Evolutionary conservation across 1,140 invertebrate genomes (phyloP).

Genomic region (Cydia fagiglandana): DNA sequence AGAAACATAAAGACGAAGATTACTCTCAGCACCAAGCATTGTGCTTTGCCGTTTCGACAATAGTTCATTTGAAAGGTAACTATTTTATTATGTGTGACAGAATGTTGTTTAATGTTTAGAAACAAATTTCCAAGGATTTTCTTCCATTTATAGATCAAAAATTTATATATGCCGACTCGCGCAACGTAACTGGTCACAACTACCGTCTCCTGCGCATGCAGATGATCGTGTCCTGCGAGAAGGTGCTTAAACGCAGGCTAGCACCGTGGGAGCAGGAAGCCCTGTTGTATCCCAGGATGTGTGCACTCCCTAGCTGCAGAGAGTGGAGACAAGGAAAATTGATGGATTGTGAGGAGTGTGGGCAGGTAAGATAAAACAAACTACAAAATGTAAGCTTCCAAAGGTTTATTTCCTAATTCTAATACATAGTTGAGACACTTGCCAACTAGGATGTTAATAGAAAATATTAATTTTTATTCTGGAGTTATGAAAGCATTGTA

Average conservation of each 20-base stretch:
- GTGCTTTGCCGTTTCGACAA: slow-evolving; percentile 74
- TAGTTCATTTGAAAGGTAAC: slow-evolving; percentile 75
- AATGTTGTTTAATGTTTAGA: not conserved
- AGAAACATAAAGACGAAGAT: slow-evolving; percentile 74
- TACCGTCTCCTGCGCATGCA: slow-evolving; percentile 82
- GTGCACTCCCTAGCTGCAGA: slow-evolving; percentile 75
- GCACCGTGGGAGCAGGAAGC: slow-evolving; percentile 84
- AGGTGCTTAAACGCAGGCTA: slow-evolving; percentile 79
- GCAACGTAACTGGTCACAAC: slow-evolving; percentile 78
- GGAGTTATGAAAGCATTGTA: too few relatives aligned
- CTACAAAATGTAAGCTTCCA: not conserved
- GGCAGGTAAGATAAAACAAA: slow-evolving; percentile 74
- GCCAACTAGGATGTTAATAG: too few relatives aligned
- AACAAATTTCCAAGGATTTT: not conserved
- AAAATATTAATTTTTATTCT: not conserved
- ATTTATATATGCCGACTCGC: slow-evolving; percentile 78
- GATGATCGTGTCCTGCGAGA: slow-evolving; percentile 81
- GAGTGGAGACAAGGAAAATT: slow-evolving; percentile 75
- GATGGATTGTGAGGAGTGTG: slow-evolving; percentile 79
- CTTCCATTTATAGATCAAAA: slow-evolving; percentile 58
- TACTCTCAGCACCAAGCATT: slow-evolving; percentile 70
- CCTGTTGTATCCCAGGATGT: slow-evolving; percentile 83
- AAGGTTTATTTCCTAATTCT: too few relatives aligned
- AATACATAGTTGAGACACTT: too few relatives aligned
- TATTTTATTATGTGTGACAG: slow-evolving; percentile 16